phyloP scores from a whole-genome alignment of 1,140 invertebrate genomes.

The Vollenhovia emeryi region DNA sequence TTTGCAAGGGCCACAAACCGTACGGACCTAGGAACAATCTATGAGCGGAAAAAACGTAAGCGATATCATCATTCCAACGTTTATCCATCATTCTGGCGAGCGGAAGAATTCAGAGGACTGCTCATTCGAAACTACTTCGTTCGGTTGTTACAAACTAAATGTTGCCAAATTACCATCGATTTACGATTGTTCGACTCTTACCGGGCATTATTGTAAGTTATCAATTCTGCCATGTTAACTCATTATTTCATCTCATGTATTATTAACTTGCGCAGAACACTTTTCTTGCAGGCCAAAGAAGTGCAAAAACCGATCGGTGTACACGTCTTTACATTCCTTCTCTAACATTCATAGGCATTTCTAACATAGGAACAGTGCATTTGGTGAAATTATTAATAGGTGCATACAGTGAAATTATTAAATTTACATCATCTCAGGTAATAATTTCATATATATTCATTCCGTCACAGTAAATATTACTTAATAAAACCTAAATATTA shows the following conservation, averaged over 20 bases:
- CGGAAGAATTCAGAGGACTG: conserved; percentile 6
- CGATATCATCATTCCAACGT: conserved; percentile 49
- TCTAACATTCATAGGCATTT: too few relatives aligned
- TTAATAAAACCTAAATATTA: background rate
- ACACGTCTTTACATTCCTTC: background rate
- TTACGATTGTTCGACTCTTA: background rate
- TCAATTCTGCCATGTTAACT: background rate
- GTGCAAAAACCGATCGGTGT: background rate
- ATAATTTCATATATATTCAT: background rate
- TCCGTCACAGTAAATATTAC: background rate
- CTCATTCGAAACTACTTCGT: background rate
- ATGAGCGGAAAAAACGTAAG: conserved; percentile 36
- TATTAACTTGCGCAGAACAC: conserved; percentile 12
- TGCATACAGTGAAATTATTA: background rate
- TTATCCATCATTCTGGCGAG: conserved; percentile 7
- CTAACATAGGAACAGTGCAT: background rate
- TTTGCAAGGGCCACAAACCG: conserved; percentile 43
- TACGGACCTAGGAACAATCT: background rate
- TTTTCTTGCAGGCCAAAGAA: background rate
- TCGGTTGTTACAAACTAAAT: conserved; percentile 7
- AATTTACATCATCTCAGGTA: background rate
- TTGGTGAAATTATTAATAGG: background rate
- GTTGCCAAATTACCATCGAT: conserved; percentile 24
- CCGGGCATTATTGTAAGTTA: conserved; percentile 18
- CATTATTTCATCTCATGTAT: conserved; percentile 25